Percentiles rank a stretch among this genome's conserved stretches.
Evolutionary conservation across 2,888 invertebrate species (phyloP).

Genomic region (Trissonchulus sp.): DNA sequence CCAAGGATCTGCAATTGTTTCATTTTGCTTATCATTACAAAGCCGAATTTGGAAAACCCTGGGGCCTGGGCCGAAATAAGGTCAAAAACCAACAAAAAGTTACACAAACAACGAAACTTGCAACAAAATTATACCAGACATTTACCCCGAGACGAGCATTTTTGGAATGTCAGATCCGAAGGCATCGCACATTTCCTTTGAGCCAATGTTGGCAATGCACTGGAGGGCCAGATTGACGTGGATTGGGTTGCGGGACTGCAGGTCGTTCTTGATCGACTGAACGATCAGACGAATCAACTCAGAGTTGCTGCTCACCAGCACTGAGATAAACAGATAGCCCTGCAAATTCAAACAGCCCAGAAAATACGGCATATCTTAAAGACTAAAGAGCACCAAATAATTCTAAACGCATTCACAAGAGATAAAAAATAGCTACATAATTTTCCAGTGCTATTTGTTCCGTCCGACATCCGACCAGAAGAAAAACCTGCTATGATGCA

Average conservation of each 20-base stretch:
- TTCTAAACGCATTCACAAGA: too few species aligned
- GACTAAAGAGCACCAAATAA: too few species aligned
- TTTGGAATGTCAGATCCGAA: constrained; percentile 97
- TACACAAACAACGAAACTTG: background rate
- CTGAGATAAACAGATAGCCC: constrained; percentile 99
- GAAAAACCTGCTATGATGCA: too few species aligned
- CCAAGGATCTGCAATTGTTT: background rate
- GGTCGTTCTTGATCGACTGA: constrained; percentile 97
- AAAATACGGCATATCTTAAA: too few species aligned
- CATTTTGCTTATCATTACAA: too few species aligned
- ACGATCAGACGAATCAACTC: constrained; percentile 98
- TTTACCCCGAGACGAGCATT: constrained; percentile 76
- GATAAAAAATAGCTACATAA: too few species aligned
- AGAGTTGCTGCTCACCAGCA: constrained; percentile 95
- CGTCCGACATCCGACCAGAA: too few species aligned
- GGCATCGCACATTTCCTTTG: constrained; percentile 99
- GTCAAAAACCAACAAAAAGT: background rate
- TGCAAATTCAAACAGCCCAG: too few species aligned
- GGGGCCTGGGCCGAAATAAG: too few species aligned
- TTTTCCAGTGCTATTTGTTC: too few species aligned
- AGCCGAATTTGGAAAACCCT: too few species aligned
- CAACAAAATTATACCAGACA: background rate
- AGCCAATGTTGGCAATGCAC: constrained; percentile 99
- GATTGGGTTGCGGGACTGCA: constrained; percentile 80
- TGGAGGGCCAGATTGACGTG: constrained; percentile 97